Evolutionary conservation across 2,888 invertebrate species (phyloP), one percentile per base, ranked within the genome.

Genomic region (Colostygia pectinataria): DNA sequence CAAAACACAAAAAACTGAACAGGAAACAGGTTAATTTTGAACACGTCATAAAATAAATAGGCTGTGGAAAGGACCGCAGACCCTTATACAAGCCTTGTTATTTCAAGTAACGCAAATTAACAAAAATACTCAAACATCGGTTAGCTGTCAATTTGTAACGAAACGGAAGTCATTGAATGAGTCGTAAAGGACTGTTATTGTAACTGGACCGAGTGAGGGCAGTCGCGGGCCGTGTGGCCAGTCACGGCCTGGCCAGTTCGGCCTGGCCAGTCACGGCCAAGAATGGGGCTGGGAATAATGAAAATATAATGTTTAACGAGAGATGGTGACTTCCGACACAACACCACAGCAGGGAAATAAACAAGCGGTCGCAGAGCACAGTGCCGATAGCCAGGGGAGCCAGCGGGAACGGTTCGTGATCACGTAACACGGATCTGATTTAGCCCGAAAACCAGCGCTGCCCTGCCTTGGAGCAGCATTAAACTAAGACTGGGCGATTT

Each of bases 271-370:
- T 80, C 78, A 79, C 59, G 55, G 51, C 55, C 61, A 61, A 71
- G 76, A 72, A 75, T 70, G 68, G 60, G 39, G 44, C 39, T 50
- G 51, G 50, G 68, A 66, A 20, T 20, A 2, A 78, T 71, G 77
- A 76, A 77, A 79, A 82, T 79, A 77, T 75, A 66, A 68, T 62
- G 71, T 61, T n/a, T 76, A 74, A 74, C 72, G 74, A 77, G 76
- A 73, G 70, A 63, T 64, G 66, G 66, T 67, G 65, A 74, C 77
- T 78, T 82, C 80, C 79, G 79, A 73, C 79, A n/a, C n/a, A n/a
- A n/a, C n/a, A n/a, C n/a, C n/a, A n/a, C n/a, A 72, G 62, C 67
- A 59, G 53, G 63, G 73, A 70, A 78, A 73, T 80, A 82, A 85
- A 85, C 83, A 83, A 67, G 59, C 64, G 49, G 74, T 71, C 71